Conservation (phyloP, 2,888 invertebrate genomes). For the Euzophera pinguis region DNA sequence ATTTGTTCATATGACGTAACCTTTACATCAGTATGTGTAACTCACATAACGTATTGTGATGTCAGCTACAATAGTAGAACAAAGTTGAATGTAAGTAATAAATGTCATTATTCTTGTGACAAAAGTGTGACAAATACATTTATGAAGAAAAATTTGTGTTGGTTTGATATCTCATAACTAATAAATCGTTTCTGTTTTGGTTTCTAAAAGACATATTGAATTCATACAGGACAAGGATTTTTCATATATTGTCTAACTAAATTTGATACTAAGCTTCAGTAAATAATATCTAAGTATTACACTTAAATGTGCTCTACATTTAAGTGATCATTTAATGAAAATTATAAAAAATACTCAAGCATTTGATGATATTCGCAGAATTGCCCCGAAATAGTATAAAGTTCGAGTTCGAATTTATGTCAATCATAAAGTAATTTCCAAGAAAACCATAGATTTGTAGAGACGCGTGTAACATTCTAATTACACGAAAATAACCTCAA, state of each 20-base stretch:
- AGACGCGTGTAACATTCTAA: slow-evolving; percentile 7
- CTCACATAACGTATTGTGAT: not conserved
- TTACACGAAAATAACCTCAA: slow-evolving; percentile 2
- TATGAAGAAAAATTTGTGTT: not conserved
- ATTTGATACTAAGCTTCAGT: too few species aligned
- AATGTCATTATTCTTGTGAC: not conserved
- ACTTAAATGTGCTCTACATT: too few species aligned
- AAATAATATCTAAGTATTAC: too few species aligned
- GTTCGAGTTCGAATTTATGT: too few species aligned
- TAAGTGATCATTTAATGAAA: too few species aligned
- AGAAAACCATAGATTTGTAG: slow-evolving; percentile 1
- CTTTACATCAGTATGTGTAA: not conserved
- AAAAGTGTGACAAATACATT: not conserved
- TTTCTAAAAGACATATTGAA: not conserved
- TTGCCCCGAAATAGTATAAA: too few species aligned
- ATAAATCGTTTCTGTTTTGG: not conserved
- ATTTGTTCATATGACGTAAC: not conserved
- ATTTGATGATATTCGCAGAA: too few species aligned
- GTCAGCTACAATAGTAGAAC: not conserved
- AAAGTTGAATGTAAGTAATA: not conserved
- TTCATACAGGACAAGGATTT: too few species aligned
- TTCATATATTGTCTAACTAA: too few species aligned
- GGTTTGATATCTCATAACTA: not conserved
- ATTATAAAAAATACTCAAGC: too few species aligned
- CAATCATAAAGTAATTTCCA: not conserved